A percentile compares a stretch with the other conserved stretches of the same genome.
Evolutionary conservation across 2,797 vertebrate species (phyloP).

Genomic region (Thamnophis elegans): DNA sequence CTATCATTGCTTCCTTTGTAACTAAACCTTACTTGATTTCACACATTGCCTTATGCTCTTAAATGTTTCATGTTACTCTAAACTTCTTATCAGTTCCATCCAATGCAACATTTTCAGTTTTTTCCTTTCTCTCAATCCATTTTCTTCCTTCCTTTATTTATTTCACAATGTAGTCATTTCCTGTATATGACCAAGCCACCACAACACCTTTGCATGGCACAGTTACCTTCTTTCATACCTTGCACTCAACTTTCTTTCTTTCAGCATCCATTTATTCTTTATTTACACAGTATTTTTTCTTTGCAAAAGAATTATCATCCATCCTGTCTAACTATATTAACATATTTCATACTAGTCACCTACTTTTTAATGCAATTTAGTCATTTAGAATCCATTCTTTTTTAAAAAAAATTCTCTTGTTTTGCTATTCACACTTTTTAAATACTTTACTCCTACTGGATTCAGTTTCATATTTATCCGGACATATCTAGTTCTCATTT

Average conservation of each 20-base stretch:
- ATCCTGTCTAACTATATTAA: neutral
- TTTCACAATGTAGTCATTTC: neutral
- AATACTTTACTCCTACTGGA: neutral
- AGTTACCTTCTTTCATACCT: neutral
- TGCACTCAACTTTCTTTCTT: neutral
- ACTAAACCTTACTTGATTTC: neutral
- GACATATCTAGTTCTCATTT: neutral
- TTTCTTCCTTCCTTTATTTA: neutral
- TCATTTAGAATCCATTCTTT: neutral
- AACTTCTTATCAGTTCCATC: neutral
- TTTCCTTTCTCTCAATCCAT: neutral
- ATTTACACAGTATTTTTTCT: neutral
- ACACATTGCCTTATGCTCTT: neutral
- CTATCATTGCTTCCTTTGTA: neutral
- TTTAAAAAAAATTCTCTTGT: neutral
- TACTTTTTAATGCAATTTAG: neutral
- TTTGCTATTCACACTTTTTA: neutral
- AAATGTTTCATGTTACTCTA: neutral
- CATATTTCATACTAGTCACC: neutral
- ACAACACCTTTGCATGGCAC: neutral
- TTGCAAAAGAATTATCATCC: neutral
- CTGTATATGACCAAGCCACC: neutral
- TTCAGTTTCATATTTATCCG: neutral
- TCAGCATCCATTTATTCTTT: neutral
- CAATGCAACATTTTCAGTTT: neutral